Evolutionary conservation across 2,797 vertebrate genomes (phyloP), one percentile per base, ranked within the genome.

Genomic region (Psittacula derbiana): DNA sequence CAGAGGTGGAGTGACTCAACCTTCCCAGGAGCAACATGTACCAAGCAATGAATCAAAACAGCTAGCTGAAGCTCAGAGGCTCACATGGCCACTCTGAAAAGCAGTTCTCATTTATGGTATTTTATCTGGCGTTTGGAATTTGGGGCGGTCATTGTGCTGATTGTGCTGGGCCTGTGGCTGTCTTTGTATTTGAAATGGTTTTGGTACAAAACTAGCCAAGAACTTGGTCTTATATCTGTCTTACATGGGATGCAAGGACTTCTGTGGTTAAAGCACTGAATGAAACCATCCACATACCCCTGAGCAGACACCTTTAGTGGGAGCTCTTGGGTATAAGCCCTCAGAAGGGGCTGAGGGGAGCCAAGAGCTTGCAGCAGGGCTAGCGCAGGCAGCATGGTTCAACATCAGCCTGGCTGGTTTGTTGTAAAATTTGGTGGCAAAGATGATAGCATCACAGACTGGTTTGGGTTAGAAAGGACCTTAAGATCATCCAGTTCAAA

Each of bases 1-100:
- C 96, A 96, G 95, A 93, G 95, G 95, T 96, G 97, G 96, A 97
- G 96, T 98, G 97, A 98, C 95, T 98, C 97, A 97, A 97, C 93
- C 96, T 98, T 98, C 97, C 98, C 97, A 94, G 95, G 95, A 97
- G 94, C 92, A 93, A 89, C 82, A 52, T 86, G 73, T 93, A 96
- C 97, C 90, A 95, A 97, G 96, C 60, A 93, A 95, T 93, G 96
- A 97, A 97, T 98, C 95, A 92, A 96, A 97, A 94, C 88, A 96
- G 93, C 74, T n/a, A 14, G 75, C 88, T 80, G 62, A 50, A 87
- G 95, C 76, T 76, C 47, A 7, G 91, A 23, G 40, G 88, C 94
- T 96, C 92, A n/a, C 66, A 16, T 38, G 66, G 81, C 44, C 61
- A 27, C 88, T 60, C 80, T 50, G 94, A 72, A 93, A 94, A 92